These are phyloP conservation scores for Periphyllus acericola DNA, from an alignment of 2,888 invertebrate genomes.

Conservation along the genomic window DNA sequence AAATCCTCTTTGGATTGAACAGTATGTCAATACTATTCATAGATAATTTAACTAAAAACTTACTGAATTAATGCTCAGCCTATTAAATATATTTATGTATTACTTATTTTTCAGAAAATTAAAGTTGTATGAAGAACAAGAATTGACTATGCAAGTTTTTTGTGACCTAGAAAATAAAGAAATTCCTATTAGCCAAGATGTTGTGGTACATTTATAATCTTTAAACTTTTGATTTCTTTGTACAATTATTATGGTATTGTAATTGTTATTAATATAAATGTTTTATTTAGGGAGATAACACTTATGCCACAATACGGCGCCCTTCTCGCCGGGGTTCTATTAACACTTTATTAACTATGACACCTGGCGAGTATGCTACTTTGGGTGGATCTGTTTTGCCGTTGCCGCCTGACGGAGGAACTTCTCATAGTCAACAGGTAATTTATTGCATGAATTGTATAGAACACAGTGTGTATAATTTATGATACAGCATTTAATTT, in stretches of 20 bases:
- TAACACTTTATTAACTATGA: conserved; percentile 68
- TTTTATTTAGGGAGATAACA: conserved; percentile 75
- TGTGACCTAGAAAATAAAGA: conserved; percentile 74
- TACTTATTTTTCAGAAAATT: conserved; percentile 74
- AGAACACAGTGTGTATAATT: not conserved
- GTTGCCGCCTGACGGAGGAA: conserved; percentile 64
- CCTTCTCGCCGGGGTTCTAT: conserved; percentile 70
- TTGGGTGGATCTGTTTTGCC: conserved; percentile 70
- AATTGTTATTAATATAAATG: not conserved
- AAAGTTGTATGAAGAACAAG: conserved; percentile 90
- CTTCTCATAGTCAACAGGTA: conserved; percentile 66
- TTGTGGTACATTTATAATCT: conserved; percentile 64
- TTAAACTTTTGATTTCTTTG: conserved; percentile 1
- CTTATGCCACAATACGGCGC: conserved; percentile 83
- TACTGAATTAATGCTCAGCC: not conserved
- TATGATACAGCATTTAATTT: not conserved
- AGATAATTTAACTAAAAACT: not conserved
- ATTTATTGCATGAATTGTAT: not conserved
- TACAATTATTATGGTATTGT: conserved; percentile 11
- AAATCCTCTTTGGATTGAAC: conserved; percentile 92
- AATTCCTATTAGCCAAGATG: conserved; percentile 63
- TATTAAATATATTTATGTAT: not conserved
- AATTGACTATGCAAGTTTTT: conserved; percentile 92
- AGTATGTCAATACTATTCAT: conserved; percentile 70
- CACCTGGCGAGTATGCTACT: conserved; percentile 75